These are phyloP conservation scores for Gobio gobio DNA, from an alignment of 2,113 vertebrate genomes.

Conservation along the genomic window DNA sequence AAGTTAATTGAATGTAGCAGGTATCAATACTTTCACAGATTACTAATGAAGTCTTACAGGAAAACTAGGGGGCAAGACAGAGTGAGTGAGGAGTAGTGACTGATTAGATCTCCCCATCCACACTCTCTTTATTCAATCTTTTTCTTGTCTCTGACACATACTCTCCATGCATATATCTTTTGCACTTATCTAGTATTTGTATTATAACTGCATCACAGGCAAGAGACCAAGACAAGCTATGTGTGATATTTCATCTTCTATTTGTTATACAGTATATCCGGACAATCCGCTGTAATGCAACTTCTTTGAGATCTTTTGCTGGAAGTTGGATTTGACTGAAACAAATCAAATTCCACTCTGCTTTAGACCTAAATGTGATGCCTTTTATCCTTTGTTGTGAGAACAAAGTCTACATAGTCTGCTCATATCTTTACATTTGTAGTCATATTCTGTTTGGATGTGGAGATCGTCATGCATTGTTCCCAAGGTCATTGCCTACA, in stretches of 20 bases:
- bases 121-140: background rate
- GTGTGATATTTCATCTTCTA: background rate
- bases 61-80: constrained; percentile 57
- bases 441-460: background rate
- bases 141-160: constrained; percentile 40
- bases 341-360: background rate
- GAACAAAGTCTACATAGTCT: background rate
- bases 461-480: background rate
- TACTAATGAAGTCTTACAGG: constrained; percentile 59
- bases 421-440: background rate
- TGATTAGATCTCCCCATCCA: constrained; percentile 55
- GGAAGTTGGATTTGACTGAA: background rate
- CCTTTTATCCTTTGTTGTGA: background rate
- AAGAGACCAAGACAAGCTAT: background rate
- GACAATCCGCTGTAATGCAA: background rate
- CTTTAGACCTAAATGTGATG: background rate
- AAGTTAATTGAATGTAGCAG: constrained; percentile 61
- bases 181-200: background rate
- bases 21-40: constrained; percentile 57
- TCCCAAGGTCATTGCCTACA: background rate
- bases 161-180: background rate
- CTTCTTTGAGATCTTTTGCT: background rate
- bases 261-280: background rate
- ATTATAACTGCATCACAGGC: background rate
- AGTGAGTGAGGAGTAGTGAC: constrained; percentile 63